Evolutionary conservation across 2,797 vertebrate species (phyloP).

Genomic region (Lacerta agilis): DNA sequence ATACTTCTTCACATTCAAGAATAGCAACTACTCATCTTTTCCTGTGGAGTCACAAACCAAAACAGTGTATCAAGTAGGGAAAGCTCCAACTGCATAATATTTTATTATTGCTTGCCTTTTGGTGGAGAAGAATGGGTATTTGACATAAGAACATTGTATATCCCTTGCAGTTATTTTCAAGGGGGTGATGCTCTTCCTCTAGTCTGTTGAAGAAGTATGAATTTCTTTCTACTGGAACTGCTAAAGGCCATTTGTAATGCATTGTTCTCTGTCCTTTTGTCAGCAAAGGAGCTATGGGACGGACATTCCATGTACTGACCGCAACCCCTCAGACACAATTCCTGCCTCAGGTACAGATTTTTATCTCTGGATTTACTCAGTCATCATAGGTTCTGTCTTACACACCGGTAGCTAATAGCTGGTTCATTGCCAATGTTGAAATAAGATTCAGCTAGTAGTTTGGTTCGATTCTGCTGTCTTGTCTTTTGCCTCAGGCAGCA

Average conservation of each 20-base stretch:
- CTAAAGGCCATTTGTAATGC: background rate
- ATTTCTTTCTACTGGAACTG: background rate
- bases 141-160: background rate
- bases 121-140: background rate
- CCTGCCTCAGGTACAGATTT: constrained; percentile 76
- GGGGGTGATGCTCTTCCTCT: background rate
- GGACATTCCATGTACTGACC: constrained; percentile 64
- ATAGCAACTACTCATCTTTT: constrained; percentile 72
- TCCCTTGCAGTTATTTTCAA: background rate
- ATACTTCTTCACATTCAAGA: constrained; percentile 77
- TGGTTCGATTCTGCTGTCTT: too few species aligned
- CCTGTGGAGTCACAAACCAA: background rate
- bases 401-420: too few species aligned
- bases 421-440: too few species aligned
- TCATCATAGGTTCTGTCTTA: too few species aligned
- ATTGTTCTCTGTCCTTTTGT: constrained; percentile 41
- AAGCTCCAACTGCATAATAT: constrained; percentile 19
- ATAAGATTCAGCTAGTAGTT: too few species aligned
- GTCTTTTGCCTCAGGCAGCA: too few species aligned
- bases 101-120: background rate
- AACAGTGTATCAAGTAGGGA: constrained; percentile 63
- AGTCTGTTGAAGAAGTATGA: background rate
- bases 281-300: constrained; percentile 68
- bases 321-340: constrained; percentile 59
- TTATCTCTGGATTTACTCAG: background rate